Base-by-base conservation (phyloP, 2,888 invertebrate species). In the Agonopterix arenella region DNA sequence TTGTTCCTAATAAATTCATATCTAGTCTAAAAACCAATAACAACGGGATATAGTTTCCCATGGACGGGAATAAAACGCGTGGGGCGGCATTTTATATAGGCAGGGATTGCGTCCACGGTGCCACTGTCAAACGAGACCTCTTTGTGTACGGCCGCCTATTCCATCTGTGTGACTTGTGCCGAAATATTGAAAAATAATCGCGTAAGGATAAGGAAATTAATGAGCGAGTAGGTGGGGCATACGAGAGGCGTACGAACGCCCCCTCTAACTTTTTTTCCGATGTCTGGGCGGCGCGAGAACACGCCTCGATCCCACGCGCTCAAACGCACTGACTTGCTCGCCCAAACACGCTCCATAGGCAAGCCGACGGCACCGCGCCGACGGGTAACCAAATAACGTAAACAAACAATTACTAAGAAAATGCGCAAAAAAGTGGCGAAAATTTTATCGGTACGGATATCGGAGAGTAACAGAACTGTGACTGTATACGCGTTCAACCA, bases 181-280 rank as follows among this genome's bases (percentile, higher is more conserved):
- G 77, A 83, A 84, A 82, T 52, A 43, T 44, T 83, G 80, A 80
- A 71, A 73, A 71, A 76, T 80, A 76, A 81, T 83, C 81, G 81
- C 79, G 84, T 81, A 83, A 82, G 84, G 80, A 83, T 85, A 84
- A 85, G 84, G 76, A 84, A 73, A 36, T 41, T 52, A 44, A 85
- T 84, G 76, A 83, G 73, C 70, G 68, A 84, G 88, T 84, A 85
- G 88, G 86, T 84, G 88, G 84, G 79, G 85, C 77, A 18, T 75
- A 68, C 43, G 62, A 55, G 55, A 58, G 61, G 58, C 75, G 77
- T 73, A 54, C 62, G 68, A 74, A 84, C 85, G 84, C 86, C 86
- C 28, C 86, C 84, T 76, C 76, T 74, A 76, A 70, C 75, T 82
- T 85, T 86, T 81, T 83, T 83, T 76, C 74, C 76, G 69, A 62